Evolutionary conservation across 2,888 invertebrate genomes (phyloP), one percentile per base, ranked within the genome.

Genomic region (Nomada fucata): DNA sequence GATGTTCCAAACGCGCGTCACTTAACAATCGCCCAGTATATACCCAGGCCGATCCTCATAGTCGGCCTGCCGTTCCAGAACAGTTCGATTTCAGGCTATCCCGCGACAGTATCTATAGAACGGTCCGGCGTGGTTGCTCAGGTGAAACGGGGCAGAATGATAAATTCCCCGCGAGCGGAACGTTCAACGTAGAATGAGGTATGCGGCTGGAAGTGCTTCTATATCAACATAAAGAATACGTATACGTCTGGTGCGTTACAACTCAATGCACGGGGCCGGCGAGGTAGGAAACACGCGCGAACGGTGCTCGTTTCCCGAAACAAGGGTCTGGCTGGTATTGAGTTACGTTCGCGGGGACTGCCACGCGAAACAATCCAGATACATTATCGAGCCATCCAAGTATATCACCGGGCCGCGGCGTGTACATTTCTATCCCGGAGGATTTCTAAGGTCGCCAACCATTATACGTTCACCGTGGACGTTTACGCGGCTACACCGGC

Each of bases 321-420:
- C 79, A 82, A 79, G 59, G 70, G 61, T 50, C 52, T 23, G 9
- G 26, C 61, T 53, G 23, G 67, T 65, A 71, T 71, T 71, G 82
- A 79, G 71, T 82, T 79, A 76, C 75, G 57, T 63, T 63, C 70
- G 26, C 71, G 42, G 29, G 26, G 57, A 81, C 68, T 55, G 67
- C 80, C 80, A 60, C 68, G 68, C 55, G 81, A 81, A 71, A 74
- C 77, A 81, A 77, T 77, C 74, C 69, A 70, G 78, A 77, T 70
- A 79, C 75, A 60, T 82, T 83, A 83, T 83, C 78, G 68, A 72
- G 52, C 61, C 55, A 78, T 71, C 79, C 53, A 36, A 79, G 79
- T 83, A 83, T 82, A 83, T 83, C 81, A 82, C 81, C 80, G 71
- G 50, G 59, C 36, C 50, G 52, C 61, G 52, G n/a, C 60, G 75